Evolutionary conservation across 2,888 invertebrate species (phyloP).

Genomic region (Synanthedon vespiformis): DNA sequence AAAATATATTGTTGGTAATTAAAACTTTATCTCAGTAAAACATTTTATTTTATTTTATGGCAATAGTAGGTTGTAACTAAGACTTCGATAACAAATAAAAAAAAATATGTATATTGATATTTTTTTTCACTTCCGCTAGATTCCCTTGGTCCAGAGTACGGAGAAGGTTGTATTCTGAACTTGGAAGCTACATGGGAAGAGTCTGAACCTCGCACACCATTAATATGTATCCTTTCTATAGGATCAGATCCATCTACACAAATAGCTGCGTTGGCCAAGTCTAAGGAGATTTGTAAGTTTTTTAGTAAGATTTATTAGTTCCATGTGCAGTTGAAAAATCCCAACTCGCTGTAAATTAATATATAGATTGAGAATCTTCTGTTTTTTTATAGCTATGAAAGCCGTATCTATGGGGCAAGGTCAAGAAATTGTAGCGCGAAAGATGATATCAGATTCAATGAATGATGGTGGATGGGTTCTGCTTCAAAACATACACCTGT

Average conservation of each 20-base stretch:
- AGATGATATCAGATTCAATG: slow-evolving; percentile 85
- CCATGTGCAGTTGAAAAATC: not conserved
- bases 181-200: slow-evolving; percentile 91
- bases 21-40: not conserved
- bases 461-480: slow-evolving; percentile 90
- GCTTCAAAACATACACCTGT: slow-evolving; percentile 96
- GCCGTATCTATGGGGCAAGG: slow-evolving; percentile 98
- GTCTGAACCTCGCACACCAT: slow-evolving; percentile 87
- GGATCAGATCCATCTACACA: slow-evolving; percentile 98
- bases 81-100: not conserved
- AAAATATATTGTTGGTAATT: slow-evolving; percentile 84
- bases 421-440: slow-evolving; percentile 87
- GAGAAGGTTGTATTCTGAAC: slow-evolving; percentile 92
- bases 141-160: slow-evolving; percentile 87
- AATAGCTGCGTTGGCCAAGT: slow-evolving; percentile 87
- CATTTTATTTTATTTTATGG: not conserved
- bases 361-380: not conserved
- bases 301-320: too few relatives aligned
- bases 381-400: slow-evolving; percentile 72
- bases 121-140: slow-evolving; percentile 51
- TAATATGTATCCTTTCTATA: slow-evolving; percentile 93
- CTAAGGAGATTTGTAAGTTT: slow-evolving; percentile 80
- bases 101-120: not conserved
- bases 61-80: not conserved
- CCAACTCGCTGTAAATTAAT: too few relatives aligned